Evolutionary conservation across 2,113 vertebrate genomes (phyloP), one percentile per base, ranked within the genome.

Genomic region (Alaudala cheleensis): DNA sequence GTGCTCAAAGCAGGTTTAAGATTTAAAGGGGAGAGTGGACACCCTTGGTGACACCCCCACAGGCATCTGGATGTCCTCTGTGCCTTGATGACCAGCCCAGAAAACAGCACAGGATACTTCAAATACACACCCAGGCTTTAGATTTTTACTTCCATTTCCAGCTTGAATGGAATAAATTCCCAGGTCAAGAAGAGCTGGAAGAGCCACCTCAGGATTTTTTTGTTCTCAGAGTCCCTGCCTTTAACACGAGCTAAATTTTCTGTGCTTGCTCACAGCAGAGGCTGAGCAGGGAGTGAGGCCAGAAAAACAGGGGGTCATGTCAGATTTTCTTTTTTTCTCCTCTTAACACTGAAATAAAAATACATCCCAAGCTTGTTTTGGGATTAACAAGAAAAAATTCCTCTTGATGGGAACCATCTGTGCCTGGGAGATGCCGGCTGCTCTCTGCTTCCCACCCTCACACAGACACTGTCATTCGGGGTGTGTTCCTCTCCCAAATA

Each of bases 401-500:
- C 2, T 62, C 90, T 65, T 96, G 95, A 96, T 97, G 94, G 89
- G 74, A 97, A 92, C 93, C 96, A 97, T 95, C 91, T 97, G 96
- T 76, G 91, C 47, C 84, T 0, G 1, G 73, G 86, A 91, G 89
- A 60, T 92, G 90, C 69, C 1, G 28, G 56, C 93, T 94, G 66
- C 73, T 91, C 69, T 66, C 83, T 61, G 91, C 84, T 64, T 92
- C 54, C 91, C 81, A 65, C 89, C 79, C 93, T 86, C 81, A 70
- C 58, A 24, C 54, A 69, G 72, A 45, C 1, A 2, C 64, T 70
- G 42, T 65, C 81, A 25, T 34, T 7, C 0, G 7, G 94, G 91
- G 86, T 64, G 83, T 91, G 84, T 76, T 91, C 81, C 77, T 89
- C 89, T 91, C 86, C 89, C 88, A 96, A 29, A 92, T 87, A 72